A percentile compares a stretch with the other conserved stretches of the same genome.
phyloP scores from a whole-genome alignment of 1,140 invertebrate genomes.

The Gryon sp. region DNA sequence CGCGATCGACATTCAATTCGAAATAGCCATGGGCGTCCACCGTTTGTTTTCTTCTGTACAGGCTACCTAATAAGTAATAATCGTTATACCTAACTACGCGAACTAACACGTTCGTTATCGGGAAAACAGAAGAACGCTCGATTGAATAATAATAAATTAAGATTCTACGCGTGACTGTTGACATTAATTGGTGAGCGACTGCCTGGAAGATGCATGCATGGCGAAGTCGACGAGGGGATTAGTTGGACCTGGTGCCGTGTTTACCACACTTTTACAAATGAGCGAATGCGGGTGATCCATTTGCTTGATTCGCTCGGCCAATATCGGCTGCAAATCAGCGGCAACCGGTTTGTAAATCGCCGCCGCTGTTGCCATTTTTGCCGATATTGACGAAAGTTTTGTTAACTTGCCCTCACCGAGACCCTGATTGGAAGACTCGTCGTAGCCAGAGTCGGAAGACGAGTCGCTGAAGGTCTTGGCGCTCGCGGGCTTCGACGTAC shows the following conservation, averaged over 20 bases:
- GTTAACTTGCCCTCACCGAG: slow-evolving; percentile 70
- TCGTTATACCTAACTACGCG: slow-evolving; percentile 61
- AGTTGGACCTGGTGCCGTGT: slow-evolving; percentile 54
- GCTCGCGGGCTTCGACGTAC: slow-evolving; percentile 65
- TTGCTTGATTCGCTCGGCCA: slow-evolving; percentile 69
- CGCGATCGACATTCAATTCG: slow-evolving; percentile 37
- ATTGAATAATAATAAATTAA: slow-evolving; percentile 73
- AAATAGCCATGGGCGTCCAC: slow-evolving; percentile 15
- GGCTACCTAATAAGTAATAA: slow-evolving; percentile 50
- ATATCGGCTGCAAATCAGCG: no score
- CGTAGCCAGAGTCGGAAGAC: slow-evolving; percentile 83
- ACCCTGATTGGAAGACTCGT: slow-evolving; percentile 82
- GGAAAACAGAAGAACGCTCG: slow-evolving; percentile 56
- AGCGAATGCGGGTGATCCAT: slow-evolving; percentile 62
- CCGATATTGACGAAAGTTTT: no score
- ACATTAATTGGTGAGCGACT: slow-evolving; percentile 78
- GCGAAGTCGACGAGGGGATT: slow-evolving; percentile 76
- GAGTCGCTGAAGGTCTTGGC: slow-evolving; percentile 81
- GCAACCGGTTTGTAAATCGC: slow-evolving; percentile 44
- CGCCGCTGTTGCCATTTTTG: slow-evolving; percentile 38
- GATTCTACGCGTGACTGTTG: slow-evolving; percentile 70
- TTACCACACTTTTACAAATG: slow-evolving; percentile 70
- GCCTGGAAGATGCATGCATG: slow-evolving; percentile 75
- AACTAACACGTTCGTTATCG: slow-evolving; percentile 42
- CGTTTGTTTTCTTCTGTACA: slow-evolving; percentile 41